These are phyloP conservation scores for Apis mellifera DNA, from an alignment of 1,140 invertebrate species.

Conservation along the genomic window DNA sequence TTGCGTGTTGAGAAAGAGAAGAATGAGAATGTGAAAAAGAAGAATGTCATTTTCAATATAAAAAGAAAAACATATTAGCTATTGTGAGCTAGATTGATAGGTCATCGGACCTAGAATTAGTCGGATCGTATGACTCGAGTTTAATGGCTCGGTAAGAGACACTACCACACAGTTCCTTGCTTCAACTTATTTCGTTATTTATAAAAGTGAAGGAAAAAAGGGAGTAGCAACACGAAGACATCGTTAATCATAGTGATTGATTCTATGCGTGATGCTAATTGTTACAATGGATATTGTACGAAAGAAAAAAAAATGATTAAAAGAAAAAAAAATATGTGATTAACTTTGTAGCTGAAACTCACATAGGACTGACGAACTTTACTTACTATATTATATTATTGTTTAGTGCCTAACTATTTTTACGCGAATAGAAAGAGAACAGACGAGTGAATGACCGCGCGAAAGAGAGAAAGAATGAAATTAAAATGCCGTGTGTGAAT, in stretches of 20 bases:
- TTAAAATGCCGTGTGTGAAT: constrained; percentile 5
- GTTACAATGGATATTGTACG: constrained; percentile 36
- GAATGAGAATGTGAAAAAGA: not conserved
- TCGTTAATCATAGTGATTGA: constrained; percentile 63
- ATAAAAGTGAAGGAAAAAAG: constrained; percentile 27
- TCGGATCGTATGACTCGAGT: constrained; percentile 13
- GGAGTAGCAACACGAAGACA: constrained; percentile 25
- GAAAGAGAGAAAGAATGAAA: not conserved
- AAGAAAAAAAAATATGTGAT: constrained; percentile 54
- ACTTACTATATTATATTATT: constrained; percentile 66
- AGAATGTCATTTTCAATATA: constrained; percentile 6
- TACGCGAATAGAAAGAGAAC: constrained; percentile 22
- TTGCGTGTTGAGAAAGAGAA: not conserved
- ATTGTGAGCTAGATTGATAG: not conserved
- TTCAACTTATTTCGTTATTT: constrained; percentile 74
- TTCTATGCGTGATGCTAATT: constrained; percentile 65
- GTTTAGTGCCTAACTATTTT: constrained; percentile 68
- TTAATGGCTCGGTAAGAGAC: constrained; percentile 31
- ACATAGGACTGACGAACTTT: constrained; percentile 76
- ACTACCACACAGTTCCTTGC: constrained; percentile 73
- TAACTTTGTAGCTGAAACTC: constrained; percentile 64
- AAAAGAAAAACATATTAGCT: constrained; percentile 6
- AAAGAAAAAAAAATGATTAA: not conserved
- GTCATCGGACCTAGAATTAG: constrained; percentile 20
- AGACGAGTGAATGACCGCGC: not conserved